Evolutionary conservation across 2,888 invertebrate species (phyloP).

Genomic region (Pachycephus smyrnensis): DNA sequence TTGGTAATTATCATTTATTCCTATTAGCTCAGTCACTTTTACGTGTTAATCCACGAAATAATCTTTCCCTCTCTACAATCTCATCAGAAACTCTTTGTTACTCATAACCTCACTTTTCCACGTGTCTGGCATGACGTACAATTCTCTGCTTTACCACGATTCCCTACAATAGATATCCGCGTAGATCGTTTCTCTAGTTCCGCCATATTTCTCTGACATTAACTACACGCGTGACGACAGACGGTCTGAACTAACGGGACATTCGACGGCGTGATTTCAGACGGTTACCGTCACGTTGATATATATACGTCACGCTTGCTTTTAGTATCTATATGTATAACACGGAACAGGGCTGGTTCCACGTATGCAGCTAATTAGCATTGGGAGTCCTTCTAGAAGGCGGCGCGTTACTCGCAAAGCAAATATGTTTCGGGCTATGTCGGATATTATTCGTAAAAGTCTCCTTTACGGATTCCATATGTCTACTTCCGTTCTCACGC

Average conservation of each 20-base stretch:
- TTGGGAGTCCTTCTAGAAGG: conserved; percentile 45
- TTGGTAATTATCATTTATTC: neutral
- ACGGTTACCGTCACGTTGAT: neutral
- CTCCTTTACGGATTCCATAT: neutral
- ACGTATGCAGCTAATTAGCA: conserved; percentile 47
- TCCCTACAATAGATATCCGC: neutral
- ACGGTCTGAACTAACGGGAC: neutral
- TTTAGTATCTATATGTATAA: neutral
- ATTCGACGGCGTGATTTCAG: neutral
- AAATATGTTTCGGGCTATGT: conserved; percentile 44
- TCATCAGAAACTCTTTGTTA: neutral
- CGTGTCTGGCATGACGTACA: neutral
- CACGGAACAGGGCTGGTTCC: neutral
- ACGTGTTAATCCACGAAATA: neutral
- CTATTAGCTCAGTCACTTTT: neutral
- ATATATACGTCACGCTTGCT: neutral
- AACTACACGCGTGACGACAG: neutral
- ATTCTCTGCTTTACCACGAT: neutral
- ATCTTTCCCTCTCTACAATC: too few species aligned
- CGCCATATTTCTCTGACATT: neutral
- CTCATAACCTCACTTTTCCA: neutral
- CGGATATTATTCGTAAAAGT: conserved; percentile 19
- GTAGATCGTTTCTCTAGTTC: neutral
- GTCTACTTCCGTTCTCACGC: neutral
- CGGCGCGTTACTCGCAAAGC: conserved; percentile 44